A percentile compares a stretch with the other conserved stretches of the same genome.
Evolutionary conservation across 2,113 vertebrate species (phyloP).

Genomic region (Leucopsar rothschildi): DNA sequence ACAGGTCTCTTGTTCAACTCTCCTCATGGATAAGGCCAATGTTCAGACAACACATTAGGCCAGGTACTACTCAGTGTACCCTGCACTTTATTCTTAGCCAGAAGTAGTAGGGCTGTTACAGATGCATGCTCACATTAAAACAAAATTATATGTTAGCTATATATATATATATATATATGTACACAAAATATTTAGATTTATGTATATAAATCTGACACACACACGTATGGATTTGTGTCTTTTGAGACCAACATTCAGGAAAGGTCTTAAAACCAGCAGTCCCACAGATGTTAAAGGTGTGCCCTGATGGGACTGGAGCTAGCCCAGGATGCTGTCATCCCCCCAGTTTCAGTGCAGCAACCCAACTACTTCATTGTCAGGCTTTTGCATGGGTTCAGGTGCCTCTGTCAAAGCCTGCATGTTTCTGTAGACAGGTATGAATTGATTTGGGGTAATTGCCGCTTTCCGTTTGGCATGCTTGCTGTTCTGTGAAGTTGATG

Average conservation of each 20-base stretch:
- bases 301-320: background rate
- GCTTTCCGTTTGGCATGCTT: background rate
- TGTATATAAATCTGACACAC: background rate
- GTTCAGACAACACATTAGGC: accelerated
- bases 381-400: background rate
- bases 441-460: background rate
- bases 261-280: background rate
- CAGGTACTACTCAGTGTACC: background rate
- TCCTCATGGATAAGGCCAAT: background rate
- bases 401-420: accelerated
- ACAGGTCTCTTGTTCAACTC: background rate
- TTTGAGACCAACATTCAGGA: background rate
- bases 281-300: background rate
- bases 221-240: background rate
- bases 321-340: background rate
- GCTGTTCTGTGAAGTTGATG: background rate
- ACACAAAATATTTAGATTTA: background rate
- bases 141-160: too few relatives aligned
- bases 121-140: background rate
- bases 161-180: too few relatives aligned
- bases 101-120: background rate
- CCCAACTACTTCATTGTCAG: background rate
- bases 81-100: background rate
- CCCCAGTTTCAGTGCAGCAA: background rate
- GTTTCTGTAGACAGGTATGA: background rate